Conservation (phyloP, 2,113 vertebrate species). For the Parus major region DNA sequence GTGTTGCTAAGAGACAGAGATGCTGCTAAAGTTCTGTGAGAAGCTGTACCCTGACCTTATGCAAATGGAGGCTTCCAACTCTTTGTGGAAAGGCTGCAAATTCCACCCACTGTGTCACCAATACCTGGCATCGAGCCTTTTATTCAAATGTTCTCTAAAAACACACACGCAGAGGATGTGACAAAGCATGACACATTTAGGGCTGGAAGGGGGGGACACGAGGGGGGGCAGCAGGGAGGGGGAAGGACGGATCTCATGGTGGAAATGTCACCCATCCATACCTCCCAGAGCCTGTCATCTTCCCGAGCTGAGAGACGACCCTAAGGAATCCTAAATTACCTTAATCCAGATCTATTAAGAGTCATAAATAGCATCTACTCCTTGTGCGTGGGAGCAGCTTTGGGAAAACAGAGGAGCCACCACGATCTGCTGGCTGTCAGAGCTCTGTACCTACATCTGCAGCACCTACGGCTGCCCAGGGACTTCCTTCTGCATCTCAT, state of each 20-base stretch:
- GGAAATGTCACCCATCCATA: conserved; percentile 76
- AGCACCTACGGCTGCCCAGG: neutral
- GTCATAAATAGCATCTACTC: conserved; percentile 21
- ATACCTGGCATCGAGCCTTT: conserved; percentile 92
- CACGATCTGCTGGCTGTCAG: neutral
- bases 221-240: neutral
- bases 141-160: conserved; percentile 86
- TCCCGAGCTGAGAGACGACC: conserved; percentile 40
- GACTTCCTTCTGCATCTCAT: neutral
- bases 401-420: neutral
- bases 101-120: conserved; percentile 87
- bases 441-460: neutral
- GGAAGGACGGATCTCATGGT: conserved; percentile 40
- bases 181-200: conserved; percentile 80
- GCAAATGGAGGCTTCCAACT: conserved; percentile 92
- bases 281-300: conserved; percentile 64
- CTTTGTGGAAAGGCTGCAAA: conserved; percentile 88
- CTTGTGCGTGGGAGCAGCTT: neutral
- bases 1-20: conserved; percentile 99
- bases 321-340: conserved; percentile 72
- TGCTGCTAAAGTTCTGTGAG: conserved; percentile 96
- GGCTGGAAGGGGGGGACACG: conserved; percentile 34
- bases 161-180: conserved; percentile 79
- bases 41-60: conserved; percentile 95
- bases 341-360: conserved; percentile 73